Conservation (phyloP, 2,797 vertebrate genomes). For the Pantherophis alleghaniensis region DNA sequence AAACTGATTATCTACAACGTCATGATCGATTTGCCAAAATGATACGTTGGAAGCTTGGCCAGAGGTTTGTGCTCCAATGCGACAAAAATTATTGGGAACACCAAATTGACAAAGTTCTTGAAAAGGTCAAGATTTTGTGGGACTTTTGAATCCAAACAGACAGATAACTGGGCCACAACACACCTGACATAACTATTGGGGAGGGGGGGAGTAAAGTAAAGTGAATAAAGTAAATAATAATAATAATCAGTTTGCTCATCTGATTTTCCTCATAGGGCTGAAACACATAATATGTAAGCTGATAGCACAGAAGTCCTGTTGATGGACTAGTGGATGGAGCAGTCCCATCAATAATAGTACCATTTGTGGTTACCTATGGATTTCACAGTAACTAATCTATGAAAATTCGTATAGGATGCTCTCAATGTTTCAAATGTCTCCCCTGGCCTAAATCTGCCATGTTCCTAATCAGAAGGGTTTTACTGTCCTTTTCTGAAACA, state of each 20-base stretch:
- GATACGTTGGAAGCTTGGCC: too few species aligned
- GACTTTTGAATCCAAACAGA: too few species aligned
- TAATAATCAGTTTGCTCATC: neutral
- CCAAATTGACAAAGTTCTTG: too few species aligned
- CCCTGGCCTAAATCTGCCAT: neutral
- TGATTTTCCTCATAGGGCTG: neutral
- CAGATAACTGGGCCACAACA: too few species aligned
- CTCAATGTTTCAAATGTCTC: neutral
- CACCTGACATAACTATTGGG: too few species aligned
- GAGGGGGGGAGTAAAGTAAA: too few species aligned
- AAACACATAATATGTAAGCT: neutral
- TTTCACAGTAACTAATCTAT: neutral
- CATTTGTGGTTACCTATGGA: neutral
- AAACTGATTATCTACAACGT: too few species aligned
- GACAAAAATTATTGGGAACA: too few species aligned
- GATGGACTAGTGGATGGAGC: neutral
- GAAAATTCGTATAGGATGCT: neutral
- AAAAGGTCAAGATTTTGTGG: too few species aligned
- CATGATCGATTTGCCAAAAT: too few species aligned
- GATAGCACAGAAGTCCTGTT: neutral
- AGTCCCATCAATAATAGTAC: neutral
- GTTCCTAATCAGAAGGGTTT: neutral
- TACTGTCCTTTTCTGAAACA: neutral
- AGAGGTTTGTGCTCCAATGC: too few species aligned
- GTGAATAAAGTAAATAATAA: too few species aligned